Base-by-base conservation (phyloP, 2,113 vertebrate genomes). In the Cinclus cinclus region DNA sequence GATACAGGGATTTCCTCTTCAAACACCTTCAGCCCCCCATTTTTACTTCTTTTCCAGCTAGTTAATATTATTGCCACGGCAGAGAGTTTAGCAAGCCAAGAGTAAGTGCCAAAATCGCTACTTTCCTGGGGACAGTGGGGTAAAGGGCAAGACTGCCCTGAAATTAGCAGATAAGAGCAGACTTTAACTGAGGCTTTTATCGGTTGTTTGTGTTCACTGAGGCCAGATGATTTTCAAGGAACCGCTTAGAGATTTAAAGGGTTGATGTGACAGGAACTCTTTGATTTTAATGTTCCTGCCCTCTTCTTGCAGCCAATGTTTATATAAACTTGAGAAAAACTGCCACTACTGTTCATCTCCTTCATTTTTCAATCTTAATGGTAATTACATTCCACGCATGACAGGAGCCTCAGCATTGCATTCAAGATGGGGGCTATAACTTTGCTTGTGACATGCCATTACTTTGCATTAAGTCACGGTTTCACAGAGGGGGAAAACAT, bases 341-440 rank as follows among this genome's bases (percentile, higher is more conserved):
- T 98, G 98, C 97, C 97, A 98, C 97, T 97, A 92, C 96, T 96
- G 95, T 96, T 98, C 97, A 96, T 97, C 95, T 75, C 92, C 80
- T 97, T 98, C 97, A 88, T 98, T 98, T 98, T 98, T 98, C 98
- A 98, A 47, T 96, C 97, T 96, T 98, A 98, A 98, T 98, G 97
- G 94, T 97, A 97, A 98, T 98, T 97, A 97, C 97, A 98, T 97
- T 98, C 97, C 97, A 96, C 4, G 95, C 97, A 87, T 97, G 94
- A 85, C 96, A 97, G 96, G 92, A 98, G 97, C 94, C 89, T 94
- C 90, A 94, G 94, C 88, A 24, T 95, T 31, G 74, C 84, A 53
- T 87, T 96, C 85, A 91, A 90, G 85, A 91, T 24, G 0, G 30
- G 89, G 63, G 60, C 82, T 84, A 90, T 81, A 92, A 76, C 13